Evolutionary conservation across 2,888 invertebrate genomes (phyloP).

Genomic region (Malthinus flaveolus): DNA sequence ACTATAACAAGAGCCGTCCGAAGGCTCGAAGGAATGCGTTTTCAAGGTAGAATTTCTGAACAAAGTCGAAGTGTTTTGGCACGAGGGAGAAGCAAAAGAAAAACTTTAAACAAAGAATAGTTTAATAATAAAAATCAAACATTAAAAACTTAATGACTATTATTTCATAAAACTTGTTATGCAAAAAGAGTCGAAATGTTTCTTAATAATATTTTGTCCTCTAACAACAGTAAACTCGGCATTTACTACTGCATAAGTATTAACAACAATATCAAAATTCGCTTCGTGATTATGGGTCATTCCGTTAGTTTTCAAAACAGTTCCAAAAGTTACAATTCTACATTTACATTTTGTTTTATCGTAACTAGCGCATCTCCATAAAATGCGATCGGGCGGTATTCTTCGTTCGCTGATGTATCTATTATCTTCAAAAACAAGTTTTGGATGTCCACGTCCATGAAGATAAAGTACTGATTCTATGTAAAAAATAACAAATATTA

Average conservation of each 20-base stretch:
- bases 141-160: no score
- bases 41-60: no score
- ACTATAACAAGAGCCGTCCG: no score
- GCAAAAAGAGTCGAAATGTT: no score
- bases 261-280: background rate
- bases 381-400: constrained; percentile 34
- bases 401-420: constrained; percentile 38
- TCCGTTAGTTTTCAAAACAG: constrained; percentile 30
- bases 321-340: constrained; percentile 38
- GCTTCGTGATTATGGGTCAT: constrained; percentile 38
- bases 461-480: constrained; percentile 31
- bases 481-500: background rate
- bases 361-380: constrained; percentile 43
- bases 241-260: background rate
- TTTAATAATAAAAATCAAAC: no score
- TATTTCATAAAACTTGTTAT: no score
- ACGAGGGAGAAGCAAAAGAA: no score
- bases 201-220: background rate
- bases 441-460: constrained; percentile 40
- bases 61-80: no score
- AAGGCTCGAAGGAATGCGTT: no score
- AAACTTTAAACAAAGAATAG: background rate
- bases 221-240: background rate
- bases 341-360: constrained; percentile 40
- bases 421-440: constrained; percentile 39